Percentiles rank a stretch among this genome's conserved stretches.
Evolutionary conservation across 2,113 vertebrate species (phyloP).

Genomic region (Sialia sialis): DNA sequence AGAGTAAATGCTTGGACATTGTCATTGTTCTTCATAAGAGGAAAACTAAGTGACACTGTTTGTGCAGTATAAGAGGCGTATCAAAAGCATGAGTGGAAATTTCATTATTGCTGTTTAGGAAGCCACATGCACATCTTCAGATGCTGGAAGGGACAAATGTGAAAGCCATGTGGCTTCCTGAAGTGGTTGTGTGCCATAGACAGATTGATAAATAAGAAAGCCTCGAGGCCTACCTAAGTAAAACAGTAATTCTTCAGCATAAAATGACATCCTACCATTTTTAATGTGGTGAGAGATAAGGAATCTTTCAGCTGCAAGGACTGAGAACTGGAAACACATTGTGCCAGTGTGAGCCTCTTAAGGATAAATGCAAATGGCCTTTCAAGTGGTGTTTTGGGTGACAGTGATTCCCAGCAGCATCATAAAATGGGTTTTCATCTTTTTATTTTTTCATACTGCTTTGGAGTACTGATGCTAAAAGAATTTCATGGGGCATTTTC

Average conservation of each 20-base stretch:
- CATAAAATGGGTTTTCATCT: not conserved
- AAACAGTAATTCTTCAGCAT: not conserved
- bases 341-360: not conserved
- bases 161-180: not conserved
- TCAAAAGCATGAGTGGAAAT: not conserved
- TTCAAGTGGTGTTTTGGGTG: not conserved
- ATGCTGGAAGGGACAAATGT: not conserved
- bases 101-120: not conserved
- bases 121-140: not conserved
- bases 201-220: not conserved
- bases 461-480: not conserved
- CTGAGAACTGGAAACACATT: not conserved
- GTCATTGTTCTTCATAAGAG: not conserved
- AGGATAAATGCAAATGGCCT: not conserved
- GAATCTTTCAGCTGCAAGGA: not conserved
- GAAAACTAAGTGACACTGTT: not conserved
- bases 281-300: not conserved
- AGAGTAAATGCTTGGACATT: not conserved
- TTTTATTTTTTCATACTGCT: not conserved
- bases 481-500: accelerated
- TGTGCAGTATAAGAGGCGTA: not conserved
- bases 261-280: not conserved
- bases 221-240: not conserved
- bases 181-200: not conserved
- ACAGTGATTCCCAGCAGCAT: not conserved